Evolutionary conservation across 1,140 invertebrate genomes (phyloP).

Genomic region (Apocrypta bakeri): DNA sequence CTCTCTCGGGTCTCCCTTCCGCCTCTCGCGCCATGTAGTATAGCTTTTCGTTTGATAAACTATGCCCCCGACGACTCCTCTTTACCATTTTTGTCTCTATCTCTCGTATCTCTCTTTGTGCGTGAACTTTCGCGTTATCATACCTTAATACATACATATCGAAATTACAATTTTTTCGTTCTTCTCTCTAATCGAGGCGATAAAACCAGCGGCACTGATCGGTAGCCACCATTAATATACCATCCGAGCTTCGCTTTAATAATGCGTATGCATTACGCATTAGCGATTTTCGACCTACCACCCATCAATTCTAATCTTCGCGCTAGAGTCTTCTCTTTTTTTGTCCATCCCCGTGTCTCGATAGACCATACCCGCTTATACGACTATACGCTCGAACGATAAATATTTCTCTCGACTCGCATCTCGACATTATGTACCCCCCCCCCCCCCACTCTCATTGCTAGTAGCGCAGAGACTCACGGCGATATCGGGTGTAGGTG

Average conservation of each 20-base stretch:
- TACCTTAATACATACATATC: no score
- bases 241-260: no score
- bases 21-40: background rate
- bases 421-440: slow-evolving; percentile 31
- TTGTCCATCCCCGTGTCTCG: background rate
- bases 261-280: background rate
- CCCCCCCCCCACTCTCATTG: no score
- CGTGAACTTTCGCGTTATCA: no score
- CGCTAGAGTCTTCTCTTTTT: no score
- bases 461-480: background rate
- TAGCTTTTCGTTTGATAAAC: background rate
- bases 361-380: background rate
- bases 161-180: background rate
- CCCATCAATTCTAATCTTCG: slow-evolving; percentile 8
- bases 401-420: slow-evolving; percentile 44
- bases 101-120: background rate
- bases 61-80: background rate
- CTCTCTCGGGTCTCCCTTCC: background rate
- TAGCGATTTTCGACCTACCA: background rate
- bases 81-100: background rate
- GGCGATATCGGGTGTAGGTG: slow-evolving; percentile 48
- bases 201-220: background rate
- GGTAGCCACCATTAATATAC: no score
- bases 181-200: background rate
- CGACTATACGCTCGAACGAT: slow-evolving; percentile 25